Percentiles rank a stretch among this genome's conserved stretches.
Conservation (phyloP, 2,113 vertebrate genomes). For the Agapornis roseicollis region DNA sequence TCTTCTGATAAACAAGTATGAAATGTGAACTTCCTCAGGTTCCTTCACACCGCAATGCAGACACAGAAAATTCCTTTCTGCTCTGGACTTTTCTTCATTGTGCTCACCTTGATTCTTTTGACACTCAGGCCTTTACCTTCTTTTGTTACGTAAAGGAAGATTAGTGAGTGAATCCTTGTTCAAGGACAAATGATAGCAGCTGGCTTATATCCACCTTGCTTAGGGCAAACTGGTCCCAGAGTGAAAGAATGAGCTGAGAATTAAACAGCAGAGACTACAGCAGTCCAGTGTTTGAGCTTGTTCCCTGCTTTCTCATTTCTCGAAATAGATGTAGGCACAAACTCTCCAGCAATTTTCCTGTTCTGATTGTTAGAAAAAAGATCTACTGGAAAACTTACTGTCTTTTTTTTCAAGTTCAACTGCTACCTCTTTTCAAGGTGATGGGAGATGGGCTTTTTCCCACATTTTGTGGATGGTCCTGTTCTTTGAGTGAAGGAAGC, state of each 20-base stretch:
- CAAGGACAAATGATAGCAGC: not conserved
- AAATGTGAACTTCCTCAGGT: not conserved
- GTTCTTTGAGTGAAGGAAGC: not conserved
- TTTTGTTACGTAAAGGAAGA: not conserved
- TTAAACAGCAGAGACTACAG: not conserved
- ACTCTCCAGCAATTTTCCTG: not conserved
- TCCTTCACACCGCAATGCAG: not conserved
- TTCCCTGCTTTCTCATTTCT: not conserved
- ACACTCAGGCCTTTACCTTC: not conserved
- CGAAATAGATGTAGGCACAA: not conserved
- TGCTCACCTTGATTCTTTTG: not conserved
- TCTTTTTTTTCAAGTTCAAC: not conserved
- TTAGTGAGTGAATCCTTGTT: not conserved
- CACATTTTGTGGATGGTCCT: not conserved
- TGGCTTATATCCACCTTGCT: not conserved
- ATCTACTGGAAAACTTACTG: not conserved
- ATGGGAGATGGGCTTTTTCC: rapidly evolving
- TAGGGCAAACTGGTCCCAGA: not conserved
- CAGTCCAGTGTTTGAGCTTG: not conserved
- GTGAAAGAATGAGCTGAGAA: not conserved
- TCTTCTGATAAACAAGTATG: not conserved
- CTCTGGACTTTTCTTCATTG: not conserved
- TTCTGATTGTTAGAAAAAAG: not conserved
- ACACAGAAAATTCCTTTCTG: not conserved
- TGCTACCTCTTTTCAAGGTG: not conserved